Conservation (phyloP, 1,140 invertebrate species). For the Drosophila sucinea region DNA sequence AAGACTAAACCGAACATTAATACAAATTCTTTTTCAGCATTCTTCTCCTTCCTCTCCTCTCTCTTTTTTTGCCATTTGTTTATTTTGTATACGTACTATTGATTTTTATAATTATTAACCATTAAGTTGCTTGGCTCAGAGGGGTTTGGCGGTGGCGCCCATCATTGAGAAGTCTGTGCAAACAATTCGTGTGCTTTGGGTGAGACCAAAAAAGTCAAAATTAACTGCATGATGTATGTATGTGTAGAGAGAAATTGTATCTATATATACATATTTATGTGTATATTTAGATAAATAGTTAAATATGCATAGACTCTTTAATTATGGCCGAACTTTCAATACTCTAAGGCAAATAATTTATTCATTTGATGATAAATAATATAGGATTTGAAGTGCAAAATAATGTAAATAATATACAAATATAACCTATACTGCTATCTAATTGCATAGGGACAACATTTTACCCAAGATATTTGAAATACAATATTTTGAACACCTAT, state of each 20-base stretch:
- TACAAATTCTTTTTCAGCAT: neutral
- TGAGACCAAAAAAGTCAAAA: constrained; percentile 7
- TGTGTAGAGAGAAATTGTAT: neutral
- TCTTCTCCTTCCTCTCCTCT: neutral
- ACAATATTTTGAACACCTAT: too few species aligned
- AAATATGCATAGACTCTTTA: neutral
- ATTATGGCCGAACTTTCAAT: neutral
- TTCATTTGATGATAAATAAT: too few species aligned
- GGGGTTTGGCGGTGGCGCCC: constrained; percentile 4
- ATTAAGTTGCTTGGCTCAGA: neutral
- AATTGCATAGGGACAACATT: too few species aligned
- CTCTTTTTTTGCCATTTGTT: neutral
- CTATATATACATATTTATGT: neutral
- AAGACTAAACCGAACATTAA: neutral
- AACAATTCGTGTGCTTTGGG: constrained; percentile 10
- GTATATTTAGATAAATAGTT: neutral
- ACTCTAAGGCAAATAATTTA: neutral
- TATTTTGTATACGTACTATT: neutral
- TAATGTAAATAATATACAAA: too few species aligned
- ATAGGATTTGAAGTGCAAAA: too few species aligned
- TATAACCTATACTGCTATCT: too few species aligned
- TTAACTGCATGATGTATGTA: constrained; percentile 2
- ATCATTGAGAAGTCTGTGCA: constrained; percentile 5
- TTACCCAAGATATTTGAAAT: too few species aligned
- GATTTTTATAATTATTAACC: constrained; percentile 13